Conservation (phyloP, 1,140 invertebrate species). For the Anoplolepis gracilipes region DNA sequence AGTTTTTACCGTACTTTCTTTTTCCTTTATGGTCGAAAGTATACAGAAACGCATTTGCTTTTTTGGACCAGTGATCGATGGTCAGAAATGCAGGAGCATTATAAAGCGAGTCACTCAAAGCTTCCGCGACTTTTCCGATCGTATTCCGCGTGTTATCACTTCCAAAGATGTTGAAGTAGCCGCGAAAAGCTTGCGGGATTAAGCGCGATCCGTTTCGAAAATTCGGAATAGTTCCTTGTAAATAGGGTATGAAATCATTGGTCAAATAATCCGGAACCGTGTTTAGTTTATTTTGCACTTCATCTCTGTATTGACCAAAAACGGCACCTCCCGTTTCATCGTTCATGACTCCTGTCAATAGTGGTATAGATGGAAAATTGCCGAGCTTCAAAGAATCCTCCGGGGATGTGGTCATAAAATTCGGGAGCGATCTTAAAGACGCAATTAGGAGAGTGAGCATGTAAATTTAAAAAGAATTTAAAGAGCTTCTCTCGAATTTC, state of each 20-base stretch:
- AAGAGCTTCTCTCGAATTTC: background rate
- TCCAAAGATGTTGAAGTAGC: slow-evolving; percentile 73
- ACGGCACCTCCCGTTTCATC: slow-evolving; percentile 89
- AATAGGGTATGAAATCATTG: slow-evolving; percentile 84
- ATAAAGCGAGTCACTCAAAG: slow-evolving; percentile 89
- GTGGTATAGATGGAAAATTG: slow-evolving; percentile 87
- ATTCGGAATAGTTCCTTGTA: slow-evolving; percentile 78
- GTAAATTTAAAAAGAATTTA: background rate
- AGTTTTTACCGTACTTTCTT: slow-evolving; percentile 87
- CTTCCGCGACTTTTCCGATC: slow-evolving; percentile 79
- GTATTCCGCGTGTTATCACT: background rate
- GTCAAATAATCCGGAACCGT: slow-evolving; percentile 87
- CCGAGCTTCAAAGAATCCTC: slow-evolving; percentile 86
- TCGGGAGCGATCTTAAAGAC: slow-evolving; percentile 86
- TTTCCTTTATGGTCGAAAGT: slow-evolving; percentile 90
- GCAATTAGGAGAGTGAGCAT: background rate
- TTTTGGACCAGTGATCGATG: slow-evolving; percentile 88
- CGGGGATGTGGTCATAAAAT: slow-evolving; percentile 87
- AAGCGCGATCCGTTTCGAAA: slow-evolving; percentile 73
- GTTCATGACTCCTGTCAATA: slow-evolving; percentile 90
- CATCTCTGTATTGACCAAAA: slow-evolving; percentile 85
- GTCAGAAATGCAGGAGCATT: slow-evolving; percentile 91
- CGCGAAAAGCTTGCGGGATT: slow-evolving; percentile 75
- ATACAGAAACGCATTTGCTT: slow-evolving; percentile 89
- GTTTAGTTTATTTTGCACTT: slow-evolving; percentile 84